phyloP scores from a whole-genome alignment of 2,113 vertebrate genomes.

The rat (Rattus norvegicus) region DNA sequence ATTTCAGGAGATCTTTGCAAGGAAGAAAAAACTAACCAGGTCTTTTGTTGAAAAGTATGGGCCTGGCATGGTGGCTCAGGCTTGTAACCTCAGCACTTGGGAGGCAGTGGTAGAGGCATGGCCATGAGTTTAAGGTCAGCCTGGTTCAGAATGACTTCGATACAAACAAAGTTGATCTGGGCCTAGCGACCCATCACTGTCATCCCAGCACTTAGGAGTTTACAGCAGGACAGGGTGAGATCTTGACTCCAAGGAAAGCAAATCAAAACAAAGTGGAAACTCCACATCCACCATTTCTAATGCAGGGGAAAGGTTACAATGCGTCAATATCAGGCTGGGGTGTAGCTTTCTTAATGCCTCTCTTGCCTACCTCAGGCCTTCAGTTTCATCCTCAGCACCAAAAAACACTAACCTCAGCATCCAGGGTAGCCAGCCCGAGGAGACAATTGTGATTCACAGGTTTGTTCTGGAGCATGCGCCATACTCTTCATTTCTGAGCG shows the following conservation, averaged over 20 bases:
- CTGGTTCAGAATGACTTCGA: neutral
- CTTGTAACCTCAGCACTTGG: neutral
- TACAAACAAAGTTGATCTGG: neutral
- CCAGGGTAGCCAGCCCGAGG: neutral
- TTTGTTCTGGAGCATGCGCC: neutral
- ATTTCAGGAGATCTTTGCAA: neutral
- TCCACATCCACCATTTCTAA: neutral
- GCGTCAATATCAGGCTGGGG: neutral
- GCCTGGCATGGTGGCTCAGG: neutral
- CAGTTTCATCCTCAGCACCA: neutral
- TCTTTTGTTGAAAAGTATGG: neutral
- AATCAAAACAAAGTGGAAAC: neutral
- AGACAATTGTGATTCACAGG: neutral
- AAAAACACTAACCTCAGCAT: neutral
- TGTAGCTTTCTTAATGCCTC: neutral
- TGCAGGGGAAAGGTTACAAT: slow-evolving; percentile 24
- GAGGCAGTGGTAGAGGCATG: neutral
- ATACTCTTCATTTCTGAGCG: neutral
- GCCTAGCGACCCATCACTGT: neutral
- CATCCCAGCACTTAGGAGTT: neutral
- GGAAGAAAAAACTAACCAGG: slow-evolving; percentile 32
- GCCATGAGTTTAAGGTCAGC: neutral
- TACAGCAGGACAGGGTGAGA: neutral
- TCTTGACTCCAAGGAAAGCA: neutral
- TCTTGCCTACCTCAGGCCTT: neutral